phyloP scores from a whole-genome alignment of 2,888 invertebrate genomes.

The Brenthis hecate region DNA sequence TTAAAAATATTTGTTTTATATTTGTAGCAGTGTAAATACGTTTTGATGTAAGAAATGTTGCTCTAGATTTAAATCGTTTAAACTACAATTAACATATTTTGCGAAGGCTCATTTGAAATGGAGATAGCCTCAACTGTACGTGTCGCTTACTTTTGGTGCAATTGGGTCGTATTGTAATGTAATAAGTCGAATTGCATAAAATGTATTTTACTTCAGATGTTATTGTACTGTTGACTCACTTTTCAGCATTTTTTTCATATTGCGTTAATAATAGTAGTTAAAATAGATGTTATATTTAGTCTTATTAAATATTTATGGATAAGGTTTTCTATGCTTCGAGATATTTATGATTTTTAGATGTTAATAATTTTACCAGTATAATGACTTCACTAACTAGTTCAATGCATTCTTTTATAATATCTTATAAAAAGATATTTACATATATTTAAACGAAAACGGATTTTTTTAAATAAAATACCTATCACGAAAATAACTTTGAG shows the following conservation, averaged over 20 bases:
- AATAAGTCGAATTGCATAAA: background rate
- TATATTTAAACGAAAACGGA: too few relatives aligned
- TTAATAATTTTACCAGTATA: too few relatives aligned
- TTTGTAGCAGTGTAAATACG: constrained; percentile 3
- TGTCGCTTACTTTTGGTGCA: constrained; percentile 16
- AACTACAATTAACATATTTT: constrained; percentile 19
- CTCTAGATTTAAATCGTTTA: constrained; percentile 18
- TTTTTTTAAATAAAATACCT: too few relatives aligned
- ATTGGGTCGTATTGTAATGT: constrained; percentile 8
- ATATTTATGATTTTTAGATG: too few relatives aligned
- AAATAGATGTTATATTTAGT: too few relatives aligned
- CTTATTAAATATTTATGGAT: too few relatives aligned
- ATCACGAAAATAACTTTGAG: too few relatives aligned
- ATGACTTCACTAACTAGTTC: too few relatives aligned
- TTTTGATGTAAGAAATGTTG: constrained; percentile 1
- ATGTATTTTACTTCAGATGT: background rate
- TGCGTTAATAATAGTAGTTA: too few relatives aligned
- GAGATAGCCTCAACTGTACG: constrained; percentile 11
- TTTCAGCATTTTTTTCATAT: background rate
- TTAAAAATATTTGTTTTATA: background rate
- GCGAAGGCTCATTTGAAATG: constrained; percentile 17
- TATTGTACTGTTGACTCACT: background rate
- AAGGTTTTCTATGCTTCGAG: too few relatives aligned
- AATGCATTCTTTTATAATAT: too few relatives aligned
- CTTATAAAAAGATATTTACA: too few relatives aligned